A percentile compares a stretch with the other conserved stretches of the same genome.
These are phyloP conservation scores for Nesidiocoris tenuis DNA, from an alignment of 2,888 invertebrate genomes.

Conservation along the genomic window DNA sequence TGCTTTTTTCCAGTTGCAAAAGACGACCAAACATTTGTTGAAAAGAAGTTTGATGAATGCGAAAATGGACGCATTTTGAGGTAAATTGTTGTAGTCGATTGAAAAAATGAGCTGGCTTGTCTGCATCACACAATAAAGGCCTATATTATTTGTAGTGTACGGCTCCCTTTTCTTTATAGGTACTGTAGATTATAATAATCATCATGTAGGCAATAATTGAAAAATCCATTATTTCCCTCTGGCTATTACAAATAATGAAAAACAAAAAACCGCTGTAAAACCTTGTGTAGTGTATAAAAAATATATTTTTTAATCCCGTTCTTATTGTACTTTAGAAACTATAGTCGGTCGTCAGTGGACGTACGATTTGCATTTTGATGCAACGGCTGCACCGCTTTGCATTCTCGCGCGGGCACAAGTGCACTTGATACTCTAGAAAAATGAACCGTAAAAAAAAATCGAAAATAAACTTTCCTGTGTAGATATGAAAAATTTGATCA, in stretches of 20 bases:
- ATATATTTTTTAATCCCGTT: neutral
- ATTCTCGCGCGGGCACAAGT: neutral
- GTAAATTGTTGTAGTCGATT: constrained; percentile 21
- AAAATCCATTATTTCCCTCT: neutral
- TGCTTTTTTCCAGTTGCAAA: constrained; percentile 7
- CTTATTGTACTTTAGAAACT: neutral
- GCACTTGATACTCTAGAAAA: neutral
- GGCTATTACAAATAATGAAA: neutral
- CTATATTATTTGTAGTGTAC: neutral
- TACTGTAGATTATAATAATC: no score
- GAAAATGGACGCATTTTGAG: constrained; percentile 7
- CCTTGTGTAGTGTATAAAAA: neutral
- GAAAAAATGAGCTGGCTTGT: neutral
- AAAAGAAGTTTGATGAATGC: neutral
- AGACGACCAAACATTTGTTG: neutral
- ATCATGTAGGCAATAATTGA: neutral
- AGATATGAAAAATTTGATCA: neutral
- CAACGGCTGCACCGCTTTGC: neutral
- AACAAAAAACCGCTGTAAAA: neutral
- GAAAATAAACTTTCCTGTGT: no score
- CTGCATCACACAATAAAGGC: neutral
- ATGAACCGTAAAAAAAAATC: neutral
- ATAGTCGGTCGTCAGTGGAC: neutral
- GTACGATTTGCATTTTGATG: neutral
- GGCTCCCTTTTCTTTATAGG: no score